Evolutionary conservation across 1,140 invertebrate genomes (phyloP), one percentile per base, ranked within the genome.

Genomic region (Artemia franciscana): DNA sequence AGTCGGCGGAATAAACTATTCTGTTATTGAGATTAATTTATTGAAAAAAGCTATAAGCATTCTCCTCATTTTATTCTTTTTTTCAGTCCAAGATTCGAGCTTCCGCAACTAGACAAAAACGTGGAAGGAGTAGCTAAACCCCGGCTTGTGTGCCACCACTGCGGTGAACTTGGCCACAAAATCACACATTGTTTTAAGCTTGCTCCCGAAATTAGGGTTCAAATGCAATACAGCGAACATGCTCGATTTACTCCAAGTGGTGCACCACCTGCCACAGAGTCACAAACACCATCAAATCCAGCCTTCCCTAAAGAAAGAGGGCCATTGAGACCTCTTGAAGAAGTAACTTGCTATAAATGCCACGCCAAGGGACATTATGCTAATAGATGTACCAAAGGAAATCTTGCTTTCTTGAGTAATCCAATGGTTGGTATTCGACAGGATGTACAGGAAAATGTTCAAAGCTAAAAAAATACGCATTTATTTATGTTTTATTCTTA

Each of bases 301-400:
- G 0, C 57, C 61, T 5, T 68, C 64, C 26, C 64, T 58, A 60
- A 28, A 57, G n/a, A 64, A 59, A 63, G 59, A 58, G 24, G 62
- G 58, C 27, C 60, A 25, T 61, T 60, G 56, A 86, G 71, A 64
- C 88, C 89, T 4, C 73, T 95, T 5, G 89, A 94, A 74, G 88
- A 94, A 76, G 89, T 95, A 7, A 94, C 90, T 0, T 95, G 91
- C 74, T 95, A 88, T 70, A 95, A 95, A 77, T 98, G 96, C 76
- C 94, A 94, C 5, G 88, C 91, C 57, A 97, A 96, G 74, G 96
- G 96, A 15, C 96, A 99, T 75, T 99, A 98, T 73, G 96, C 96
- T 0, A 99, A 99, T 73, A 91, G 92, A 71, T 99, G 95, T 76
- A 88, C 90, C 0, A 98, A 98, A 72, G 91, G 92, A 30, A 91